Evolutionary conservation across 2,113 vertebrate species (phyloP), one percentile per base, ranked within the genome.

Genomic region (Etia nguti): DNA sequence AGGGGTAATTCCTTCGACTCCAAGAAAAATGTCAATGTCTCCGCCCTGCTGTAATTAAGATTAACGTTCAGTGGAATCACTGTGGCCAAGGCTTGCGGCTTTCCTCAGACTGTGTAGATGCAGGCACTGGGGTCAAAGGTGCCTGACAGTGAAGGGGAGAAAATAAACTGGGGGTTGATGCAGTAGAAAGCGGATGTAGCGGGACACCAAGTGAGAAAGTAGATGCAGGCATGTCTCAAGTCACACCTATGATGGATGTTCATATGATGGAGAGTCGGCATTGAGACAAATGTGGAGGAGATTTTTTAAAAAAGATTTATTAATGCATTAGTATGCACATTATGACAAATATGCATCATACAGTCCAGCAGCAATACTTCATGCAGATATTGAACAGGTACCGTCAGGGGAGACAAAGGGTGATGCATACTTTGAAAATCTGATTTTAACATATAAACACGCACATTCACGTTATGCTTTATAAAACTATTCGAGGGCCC

Each of bases 11-110:
- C 92, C 88, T 93, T 84, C 88, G 93, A 91, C 93, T 93, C 92
- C 93, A 86, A 89, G 91, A 90, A 86, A 93, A 92, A 93, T 92
- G 91, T 92, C 89, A 92, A 88, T 86, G 91, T 91, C 85, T 90
- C 91, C 85, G 82, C 90, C 87, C 84, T 84, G 87, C 80, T 91
- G 86, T 88, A 90, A 94, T 94, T 90, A 90, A 92, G 90, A 93
- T 90, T 55, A 87, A 83, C 85, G 87, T 85, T 79, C 46, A 54
- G 90, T 86, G 75, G 38, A 88, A 91, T 80, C 55, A 46, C 43
- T 79, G 90, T 55, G 89, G 88, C 86, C 85, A 56, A 80, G 85
- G 87, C 88, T 83, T 89, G 55, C 48, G 86, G 75, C 77, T 68
- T 56, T 43, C 75, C 77, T 87, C 73, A 83, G 85, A 86, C 86